Evolutionary conservation across 2,797 vertebrate species (phyloP), one percentile per base, ranked within the genome.

Genomic region (Syngnathus acus): DNA sequence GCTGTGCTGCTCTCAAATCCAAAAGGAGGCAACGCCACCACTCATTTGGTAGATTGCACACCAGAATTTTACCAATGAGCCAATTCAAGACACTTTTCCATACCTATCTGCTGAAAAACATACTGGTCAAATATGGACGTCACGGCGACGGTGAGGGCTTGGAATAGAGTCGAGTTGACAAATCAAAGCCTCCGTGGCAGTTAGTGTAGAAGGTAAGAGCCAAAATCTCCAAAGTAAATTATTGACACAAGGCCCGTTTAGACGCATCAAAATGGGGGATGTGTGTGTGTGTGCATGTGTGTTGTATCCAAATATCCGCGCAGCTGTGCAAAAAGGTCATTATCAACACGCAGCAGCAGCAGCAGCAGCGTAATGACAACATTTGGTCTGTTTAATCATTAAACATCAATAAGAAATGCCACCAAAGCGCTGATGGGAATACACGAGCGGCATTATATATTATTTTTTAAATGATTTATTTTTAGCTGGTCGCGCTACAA

Each of bases 301-400:
- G 26, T 32, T 32, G 10, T 42, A 21, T 64, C 64, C 50, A 61
- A 43, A n/a, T 13, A 51, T 57, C 26, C n/a, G 26, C 21, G 61
- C 42, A 17, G 39, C 19, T 19, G 6, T 61, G 58, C 58, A 40
- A 21, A 61, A 61, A 61, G 38, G 58, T 61, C 58, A n/a, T 11
- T 59, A 59, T 26, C 37, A 40, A 59, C 16, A 59, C 26, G 26
- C 5, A 48, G 13, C 17, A 19, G 21, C n/a, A 23, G 17, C 32
- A 9, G 16, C 13, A 19, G 55, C 11, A 3, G n/a, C n/a, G n/a
- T 54, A 23, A 21, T 26, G 53, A 32, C 57, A n/a, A 60, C 58
- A 60, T 60, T 60, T 42, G 38, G 9, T 60, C 42, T 60, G 58
- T 60, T 60, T 40, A 42, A 60, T 60, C 39, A 40, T 42, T 42